Evolutionary conservation across 1,140 invertebrate species (phyloP).

Genomic region (Heliconius hermathena): DNA sequence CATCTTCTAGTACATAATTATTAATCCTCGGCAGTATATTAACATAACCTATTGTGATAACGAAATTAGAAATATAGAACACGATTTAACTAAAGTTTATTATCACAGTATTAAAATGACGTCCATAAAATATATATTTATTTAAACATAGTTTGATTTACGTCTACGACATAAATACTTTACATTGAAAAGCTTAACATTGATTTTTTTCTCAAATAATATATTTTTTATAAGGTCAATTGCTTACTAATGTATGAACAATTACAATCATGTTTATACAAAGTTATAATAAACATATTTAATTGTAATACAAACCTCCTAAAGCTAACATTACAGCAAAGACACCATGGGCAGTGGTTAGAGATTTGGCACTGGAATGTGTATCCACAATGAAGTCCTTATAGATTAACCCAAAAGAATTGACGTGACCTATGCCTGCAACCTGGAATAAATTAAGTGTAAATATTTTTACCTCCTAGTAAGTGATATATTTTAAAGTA

Average conservation of each 20-base stretch:
- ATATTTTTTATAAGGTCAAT: background rate
- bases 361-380: conserved; percentile 82
- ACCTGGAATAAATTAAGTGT: conserved; percentile 64
- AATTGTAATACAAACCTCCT: conserved; percentile 54
- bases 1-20: too few species aligned
- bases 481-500: too few species aligned
- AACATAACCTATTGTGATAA: background rate
- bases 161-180: background rate
- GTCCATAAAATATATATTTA: background rate
- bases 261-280: background rate
- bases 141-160: background rate
- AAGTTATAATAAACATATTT: too few species aligned
- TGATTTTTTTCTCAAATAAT: background rate
- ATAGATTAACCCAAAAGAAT: conserved; percentile 86
- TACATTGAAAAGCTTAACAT: background rate
- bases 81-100: background rate
- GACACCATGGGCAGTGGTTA: conserved; percentile 80
- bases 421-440: conserved; percentile 80
- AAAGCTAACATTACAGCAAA: conserved; percentile 72
- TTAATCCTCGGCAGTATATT: too few species aligned
- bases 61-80: background rate
- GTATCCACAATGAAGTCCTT: conserved; percentile 84
- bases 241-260: too few species aligned
- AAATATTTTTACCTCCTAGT: background rate
- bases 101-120: background rate